Percentiles rank a stretch among this genome's conserved stretches.
These are phyloP conservation scores for Cacoxenus indagator DNA, from an alignment of 2,888 invertebrate species.

Conservation along the genomic window DNA sequence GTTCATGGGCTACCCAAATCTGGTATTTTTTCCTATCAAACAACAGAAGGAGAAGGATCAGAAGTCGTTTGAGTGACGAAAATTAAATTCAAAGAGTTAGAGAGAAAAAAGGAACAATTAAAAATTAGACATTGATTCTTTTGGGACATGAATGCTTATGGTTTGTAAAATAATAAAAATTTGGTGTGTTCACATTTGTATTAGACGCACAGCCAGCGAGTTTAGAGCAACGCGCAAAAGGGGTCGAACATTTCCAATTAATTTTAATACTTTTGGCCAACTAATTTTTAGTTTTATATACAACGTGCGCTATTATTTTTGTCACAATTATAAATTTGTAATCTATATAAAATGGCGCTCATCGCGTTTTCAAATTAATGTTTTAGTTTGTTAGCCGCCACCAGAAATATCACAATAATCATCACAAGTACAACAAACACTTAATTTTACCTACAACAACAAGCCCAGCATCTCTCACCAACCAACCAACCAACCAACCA, in stretches of 20 bases:
- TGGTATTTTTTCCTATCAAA: too few relatives aligned
- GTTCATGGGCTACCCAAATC: too few relatives aligned
- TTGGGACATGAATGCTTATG: slow-evolving; percentile 52
- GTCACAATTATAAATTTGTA: neutral
- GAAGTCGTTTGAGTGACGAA: too few relatives aligned
- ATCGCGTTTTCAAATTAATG: slow-evolving; percentile 12
- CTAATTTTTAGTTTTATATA: neutral
- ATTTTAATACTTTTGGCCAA: neutral
- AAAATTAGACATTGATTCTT: too few relatives aligned
- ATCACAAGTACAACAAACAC: slow-evolving; percentile 32
- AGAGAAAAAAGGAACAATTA: too few relatives aligned
- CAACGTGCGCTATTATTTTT: neutral
- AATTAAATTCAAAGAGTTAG: too few relatives aligned
- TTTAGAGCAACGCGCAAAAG: slow-evolving; percentile 30
- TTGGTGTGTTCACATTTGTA: neutral
- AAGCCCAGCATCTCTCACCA: slow-evolving; percentile 7
- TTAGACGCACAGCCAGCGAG: slow-evolving; percentile 41
- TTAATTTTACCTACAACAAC: slow-evolving; percentile 25
- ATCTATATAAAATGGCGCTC: neutral
- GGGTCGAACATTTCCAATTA: slow-evolving; percentile 32
- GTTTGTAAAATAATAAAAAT: slow-evolving; percentile 51
- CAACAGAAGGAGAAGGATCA: too few relatives aligned
- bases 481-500: slow-evolving; percentile 36
- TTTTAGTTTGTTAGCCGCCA: slow-evolving; percentile 43
- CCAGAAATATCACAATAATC: slow-evolving; percentile 36